Evolutionary conservation across 1,140 invertebrate genomes (phyloP).

Genomic region (Papilio machaon): DNA sequence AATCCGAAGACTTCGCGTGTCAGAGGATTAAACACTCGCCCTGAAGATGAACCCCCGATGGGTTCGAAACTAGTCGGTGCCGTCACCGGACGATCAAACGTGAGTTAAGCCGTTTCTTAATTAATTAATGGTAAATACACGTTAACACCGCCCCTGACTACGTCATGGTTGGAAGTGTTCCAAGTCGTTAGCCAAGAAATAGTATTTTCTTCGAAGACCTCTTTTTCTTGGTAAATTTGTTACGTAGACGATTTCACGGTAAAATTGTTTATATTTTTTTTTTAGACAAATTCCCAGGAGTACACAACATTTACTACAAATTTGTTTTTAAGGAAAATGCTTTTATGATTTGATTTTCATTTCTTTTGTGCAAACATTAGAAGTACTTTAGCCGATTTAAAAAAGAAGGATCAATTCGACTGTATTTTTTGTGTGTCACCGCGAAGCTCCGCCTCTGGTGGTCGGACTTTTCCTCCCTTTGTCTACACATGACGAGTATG

Average conservation of each 20-base stretch:
- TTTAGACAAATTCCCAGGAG: neutral
- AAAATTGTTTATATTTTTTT: neutral
- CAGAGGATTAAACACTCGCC: too few species aligned
- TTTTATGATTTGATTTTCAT: slow-evolving; percentile 1
- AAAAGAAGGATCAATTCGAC: too few species aligned
- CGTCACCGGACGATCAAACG: too few species aligned
- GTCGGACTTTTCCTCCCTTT: too few species aligned
- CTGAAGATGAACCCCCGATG: too few species aligned
- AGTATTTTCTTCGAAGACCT: slow-evolving; percentile 12
- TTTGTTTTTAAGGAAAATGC: neutral
- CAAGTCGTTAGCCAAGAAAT: slow-evolving; percentile 13
- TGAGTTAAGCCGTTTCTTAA: too few species aligned
- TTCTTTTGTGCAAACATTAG: neutral
- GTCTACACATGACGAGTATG: too few species aligned
- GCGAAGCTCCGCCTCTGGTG: too few species aligned
- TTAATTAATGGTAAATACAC: neutral
- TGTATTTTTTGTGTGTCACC: too few species aligned
- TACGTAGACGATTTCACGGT: slow-evolving; percentile 12
- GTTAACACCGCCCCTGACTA: neutral
- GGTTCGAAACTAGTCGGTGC: too few species aligned
- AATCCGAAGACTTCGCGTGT: too few species aligned
- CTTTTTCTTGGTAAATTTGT: slow-evolving; percentile 7
- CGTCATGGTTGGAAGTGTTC: neutral
- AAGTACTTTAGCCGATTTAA: neutral
- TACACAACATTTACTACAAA: neutral